phyloP scores from a whole-genome alignment of 2,888 invertebrate species.

The Alentia gelatinosa region DNA sequence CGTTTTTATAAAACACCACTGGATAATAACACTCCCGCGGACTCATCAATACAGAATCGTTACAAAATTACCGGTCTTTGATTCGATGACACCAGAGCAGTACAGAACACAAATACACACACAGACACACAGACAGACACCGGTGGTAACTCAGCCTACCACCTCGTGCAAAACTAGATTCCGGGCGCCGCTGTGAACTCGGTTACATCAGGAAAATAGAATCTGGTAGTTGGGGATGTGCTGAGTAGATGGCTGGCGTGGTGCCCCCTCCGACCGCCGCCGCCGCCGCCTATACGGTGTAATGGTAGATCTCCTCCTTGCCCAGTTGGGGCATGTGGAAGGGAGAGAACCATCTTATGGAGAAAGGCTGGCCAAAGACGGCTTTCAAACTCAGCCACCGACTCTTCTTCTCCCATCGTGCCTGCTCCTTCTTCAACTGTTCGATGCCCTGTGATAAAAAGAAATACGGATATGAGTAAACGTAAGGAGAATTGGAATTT shows the following conservation, averaged over 20 bases:
- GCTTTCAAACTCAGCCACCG: conserved; percentile 97
- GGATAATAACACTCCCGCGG: no score
- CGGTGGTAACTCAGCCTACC: background rate
- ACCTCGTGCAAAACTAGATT: background rate
- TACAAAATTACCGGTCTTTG: no score
- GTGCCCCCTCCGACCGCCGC: no score
- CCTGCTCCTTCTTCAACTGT: conserved; percentile 96
- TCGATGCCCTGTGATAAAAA: conserved; percentile 90
- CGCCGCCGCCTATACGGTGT: conserved; percentile 55
- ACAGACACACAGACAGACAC: background rate
- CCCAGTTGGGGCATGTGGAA: conserved; percentile 84
- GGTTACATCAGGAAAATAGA: background rate
- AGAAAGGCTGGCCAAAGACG: conserved; percentile 96
- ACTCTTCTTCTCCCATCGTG: conserved; percentile 94
- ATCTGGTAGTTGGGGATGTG: background rate
- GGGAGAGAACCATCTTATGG: conserved; percentile 96
- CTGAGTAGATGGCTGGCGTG: background rate
- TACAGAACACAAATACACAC: no score
- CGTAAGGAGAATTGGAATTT: no score
- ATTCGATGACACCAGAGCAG: no score
- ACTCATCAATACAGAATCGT: no score
- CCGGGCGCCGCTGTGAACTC: background rate
- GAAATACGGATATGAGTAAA: no score
- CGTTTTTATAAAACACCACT: no score
- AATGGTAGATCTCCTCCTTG: conserved; percentile 59